Percentiles rank a stretch among this genome's conserved stretches.
These are phyloP conservation scores for Bradypus variegatus DNA, from an alignment of 2,797 vertebrate genomes.

Conservation along the genomic window DNA sequence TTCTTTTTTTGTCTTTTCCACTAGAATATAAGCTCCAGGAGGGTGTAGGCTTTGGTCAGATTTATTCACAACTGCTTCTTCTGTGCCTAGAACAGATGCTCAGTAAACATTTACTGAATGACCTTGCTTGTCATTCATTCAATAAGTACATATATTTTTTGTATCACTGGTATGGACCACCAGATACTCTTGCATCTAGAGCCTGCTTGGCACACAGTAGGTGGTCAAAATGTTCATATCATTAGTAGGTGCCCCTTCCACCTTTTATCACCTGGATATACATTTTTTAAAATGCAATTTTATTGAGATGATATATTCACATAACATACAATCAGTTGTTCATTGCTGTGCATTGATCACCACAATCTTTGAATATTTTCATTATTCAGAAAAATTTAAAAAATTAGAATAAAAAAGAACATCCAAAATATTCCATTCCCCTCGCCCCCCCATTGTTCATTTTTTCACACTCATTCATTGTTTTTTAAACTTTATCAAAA, in stretches of 20 bases:
- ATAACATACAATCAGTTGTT: no score
- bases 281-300: background rate
- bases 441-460: no score
- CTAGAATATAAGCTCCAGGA: background rate
- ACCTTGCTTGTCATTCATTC: background rate
- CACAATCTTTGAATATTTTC: no score
- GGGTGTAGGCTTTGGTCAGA: background rate
- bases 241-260: background rate
- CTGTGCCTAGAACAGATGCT: background rate
- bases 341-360: no score
- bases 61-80: background rate
- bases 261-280: background rate
- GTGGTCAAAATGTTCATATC: background rate
- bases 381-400: no score
- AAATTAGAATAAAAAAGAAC: no score
- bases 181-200: background rate
- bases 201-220: background rate
- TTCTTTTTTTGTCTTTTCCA: background rate
- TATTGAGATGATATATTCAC: no score
- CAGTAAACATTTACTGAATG: background rate
- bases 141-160: background rate
- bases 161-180: background rate
- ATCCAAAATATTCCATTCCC: no score
- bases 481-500: no score
- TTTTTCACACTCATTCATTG: no score